phyloP scores from a whole-genome alignment of 2,797 vertebrate species.

The Thamnophis elegans region DNA sequence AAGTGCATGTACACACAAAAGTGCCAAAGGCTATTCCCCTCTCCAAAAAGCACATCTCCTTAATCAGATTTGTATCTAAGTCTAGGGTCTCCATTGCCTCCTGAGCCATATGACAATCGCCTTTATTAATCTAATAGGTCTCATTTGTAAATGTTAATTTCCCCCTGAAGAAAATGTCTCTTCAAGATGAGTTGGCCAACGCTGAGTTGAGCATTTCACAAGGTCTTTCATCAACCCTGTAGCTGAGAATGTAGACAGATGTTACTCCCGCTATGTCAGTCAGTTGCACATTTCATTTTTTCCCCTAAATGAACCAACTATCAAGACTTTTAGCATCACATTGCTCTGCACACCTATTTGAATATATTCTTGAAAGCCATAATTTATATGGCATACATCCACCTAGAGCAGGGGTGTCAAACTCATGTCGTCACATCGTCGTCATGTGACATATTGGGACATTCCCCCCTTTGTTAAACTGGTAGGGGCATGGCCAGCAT shows the following conservation, averaged over 20 bases:
- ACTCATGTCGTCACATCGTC: too few species aligned
- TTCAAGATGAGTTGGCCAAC: constrained; percentile 53
- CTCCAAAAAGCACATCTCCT: neutral
- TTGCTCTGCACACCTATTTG: neutral
- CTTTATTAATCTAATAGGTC: constrained; percentile 58
- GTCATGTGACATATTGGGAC: too few species aligned
- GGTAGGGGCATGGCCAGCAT: too few species aligned
- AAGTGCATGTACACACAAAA: neutral
- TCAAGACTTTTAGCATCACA: neutral
- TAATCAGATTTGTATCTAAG: constrained; percentile 22
- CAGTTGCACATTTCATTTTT: neutral
- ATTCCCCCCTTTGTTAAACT: too few species aligned
- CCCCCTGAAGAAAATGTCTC: constrained; percentile 65
- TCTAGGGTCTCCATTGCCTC: constrained; percentile 17
- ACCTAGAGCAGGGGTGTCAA: neutral
- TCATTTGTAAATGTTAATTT: constrained; percentile 65
- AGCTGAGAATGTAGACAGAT: constrained; percentile 2
- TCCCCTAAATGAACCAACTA: too few species aligned
- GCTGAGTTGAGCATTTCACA: constrained; percentile 10
- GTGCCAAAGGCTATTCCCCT: accelerated
- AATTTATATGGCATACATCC: neutral
- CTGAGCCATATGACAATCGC: constrained; percentile 52
- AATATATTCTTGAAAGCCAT: neutral
- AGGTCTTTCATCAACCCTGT: constrained; percentile 2
- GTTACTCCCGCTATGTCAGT: neutral